phyloP scores from a whole-genome alignment of 1,140 invertebrate genomes.

The Euglossa dilemma region DNA sequence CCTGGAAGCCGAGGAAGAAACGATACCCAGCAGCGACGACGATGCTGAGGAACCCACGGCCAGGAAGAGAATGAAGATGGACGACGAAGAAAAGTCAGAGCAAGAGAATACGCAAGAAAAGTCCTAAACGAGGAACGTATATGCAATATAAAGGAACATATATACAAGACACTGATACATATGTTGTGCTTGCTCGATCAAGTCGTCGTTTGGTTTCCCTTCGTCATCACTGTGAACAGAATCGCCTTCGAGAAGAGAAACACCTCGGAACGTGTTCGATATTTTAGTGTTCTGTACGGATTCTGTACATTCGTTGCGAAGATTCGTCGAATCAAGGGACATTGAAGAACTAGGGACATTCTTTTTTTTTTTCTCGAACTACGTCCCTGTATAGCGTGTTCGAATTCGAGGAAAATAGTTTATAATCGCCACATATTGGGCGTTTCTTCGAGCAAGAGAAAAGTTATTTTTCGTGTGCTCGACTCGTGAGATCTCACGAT shows the following conservation, averaged over 20 bases:
- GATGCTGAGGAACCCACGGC: conserved; percentile 17
- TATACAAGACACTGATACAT: not conserved
- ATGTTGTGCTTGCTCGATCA: not conserved
- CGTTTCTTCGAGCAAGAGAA: not conserved
- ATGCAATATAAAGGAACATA: not conserved
- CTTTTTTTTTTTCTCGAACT: not conserved
- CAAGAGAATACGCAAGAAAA: not conserved
- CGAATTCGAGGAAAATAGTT: too few species aligned
- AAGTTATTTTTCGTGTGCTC: not conserved
- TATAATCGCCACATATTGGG: too few species aligned
- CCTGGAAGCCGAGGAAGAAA: conserved; percentile 42
- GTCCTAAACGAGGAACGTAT: not conserved
- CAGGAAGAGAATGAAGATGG: not conserved
- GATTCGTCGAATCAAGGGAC: not conserved
- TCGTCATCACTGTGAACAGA: not conserved
- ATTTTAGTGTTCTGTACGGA: not conserved
- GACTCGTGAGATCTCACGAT: not conserved
- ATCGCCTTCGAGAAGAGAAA: not conserved
- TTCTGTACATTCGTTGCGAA: not conserved
- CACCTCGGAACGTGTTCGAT: not conserved
- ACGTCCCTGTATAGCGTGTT: too few species aligned
- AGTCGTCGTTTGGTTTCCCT: conserved; percentile 8
- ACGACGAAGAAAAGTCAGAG: not conserved
- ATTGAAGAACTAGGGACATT: not conserved
- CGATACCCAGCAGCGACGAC: conserved; percentile 22